Base-by-base conservation (phyloP, 2,113 vertebrate species). In the Ia io region DNA sequence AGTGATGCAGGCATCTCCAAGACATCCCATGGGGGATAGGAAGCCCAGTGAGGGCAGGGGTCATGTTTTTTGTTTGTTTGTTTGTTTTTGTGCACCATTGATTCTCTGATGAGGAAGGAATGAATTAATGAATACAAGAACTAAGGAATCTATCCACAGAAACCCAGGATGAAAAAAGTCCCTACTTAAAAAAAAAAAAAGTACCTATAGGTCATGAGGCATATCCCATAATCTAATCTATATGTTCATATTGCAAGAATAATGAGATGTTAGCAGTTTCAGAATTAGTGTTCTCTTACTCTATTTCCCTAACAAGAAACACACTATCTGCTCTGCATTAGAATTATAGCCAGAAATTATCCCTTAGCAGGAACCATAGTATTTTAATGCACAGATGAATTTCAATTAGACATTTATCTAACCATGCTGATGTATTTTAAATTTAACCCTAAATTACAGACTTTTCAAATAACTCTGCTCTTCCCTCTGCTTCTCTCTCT, bases 361-460 rank as follows among this genome's bases (percentile, higher is more conserved):
- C 61, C 84, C 69, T 30, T 6, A 67, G 40, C 5, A 32, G 70
- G 73, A 89, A 70, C 85, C 88, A 77, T 73, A 92, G 59, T 93
- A 92, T 73, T 85, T 88, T 28, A 91, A 94, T 44, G 78, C 59
- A 92, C 71, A 84, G 40, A 87, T 22, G 79, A 85, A 95, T 97
- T 97, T 92, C 90, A 70, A 89, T 74, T 90, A 82, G 44, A 93
- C 63, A 51, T 85, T 44, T 88, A 56, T 86, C 92, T 95, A 92
- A 49, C 17, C 30, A 96, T 88, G 42, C 78, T 95, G 65, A 95
- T 97, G 92, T 49, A 90, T 92, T 86, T 95, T 95, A 79, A 97
- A 83, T 87, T 92, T 96, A 92, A 25, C 94, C 95, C 71, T 97
- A 90, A 61, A 97, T 98, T 84, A 93, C 61, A 97, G 70, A 63